These are phyloP conservation scores for Neogale vison DNA, from an alignment of 2,113 vertebrate species.

Conservation along the genomic window DNA sequence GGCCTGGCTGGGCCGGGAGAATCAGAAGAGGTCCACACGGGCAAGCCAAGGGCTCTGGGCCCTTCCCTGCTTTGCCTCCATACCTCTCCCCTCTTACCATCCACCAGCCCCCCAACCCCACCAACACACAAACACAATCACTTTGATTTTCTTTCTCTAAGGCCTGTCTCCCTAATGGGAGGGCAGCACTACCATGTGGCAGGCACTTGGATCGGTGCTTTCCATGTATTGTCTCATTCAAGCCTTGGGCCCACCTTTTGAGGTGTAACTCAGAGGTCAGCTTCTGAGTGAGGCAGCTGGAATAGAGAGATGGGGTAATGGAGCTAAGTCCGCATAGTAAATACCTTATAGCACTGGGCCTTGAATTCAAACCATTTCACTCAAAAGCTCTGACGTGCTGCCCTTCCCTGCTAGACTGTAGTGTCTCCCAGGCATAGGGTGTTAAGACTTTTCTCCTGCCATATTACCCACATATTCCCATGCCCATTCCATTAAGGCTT, in stretches of 20 bases:
- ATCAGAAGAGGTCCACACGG: rapidly evolving
- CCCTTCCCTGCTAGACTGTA: rapidly evolving
- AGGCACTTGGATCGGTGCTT: too few relatives aligned
- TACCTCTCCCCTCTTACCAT: not conserved
- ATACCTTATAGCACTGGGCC: too few relatives aligned
- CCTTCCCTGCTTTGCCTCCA: not conserved
- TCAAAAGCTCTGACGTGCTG: not conserved
- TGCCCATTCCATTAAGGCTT: not conserved
- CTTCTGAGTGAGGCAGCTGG: not conserved
- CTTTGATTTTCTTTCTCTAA: not conserved
- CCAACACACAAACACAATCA: not conserved
- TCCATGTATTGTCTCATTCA: not conserved
- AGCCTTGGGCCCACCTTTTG: not conserved
- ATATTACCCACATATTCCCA: rapidly evolving
- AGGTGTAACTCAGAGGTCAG: too few relatives aligned
- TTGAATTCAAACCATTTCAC: not conserved
- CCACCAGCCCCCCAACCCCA: too few relatives aligned
- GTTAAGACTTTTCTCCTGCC: not conserved
- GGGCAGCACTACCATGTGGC: not conserved
- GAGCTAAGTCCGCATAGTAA: not conserved
- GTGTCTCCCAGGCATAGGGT: too few relatives aligned
- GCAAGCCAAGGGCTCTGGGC: not conserved
- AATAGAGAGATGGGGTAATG: not conserved
- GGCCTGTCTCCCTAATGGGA: not conserved
- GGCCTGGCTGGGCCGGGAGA: not conserved